Percentiles rank a stretch among this genome's conserved stretches.
Evolutionary conservation across 2,113 vertebrate genomes (phyloP).

Genomic region (Cricetomys ansorgei): DNA sequence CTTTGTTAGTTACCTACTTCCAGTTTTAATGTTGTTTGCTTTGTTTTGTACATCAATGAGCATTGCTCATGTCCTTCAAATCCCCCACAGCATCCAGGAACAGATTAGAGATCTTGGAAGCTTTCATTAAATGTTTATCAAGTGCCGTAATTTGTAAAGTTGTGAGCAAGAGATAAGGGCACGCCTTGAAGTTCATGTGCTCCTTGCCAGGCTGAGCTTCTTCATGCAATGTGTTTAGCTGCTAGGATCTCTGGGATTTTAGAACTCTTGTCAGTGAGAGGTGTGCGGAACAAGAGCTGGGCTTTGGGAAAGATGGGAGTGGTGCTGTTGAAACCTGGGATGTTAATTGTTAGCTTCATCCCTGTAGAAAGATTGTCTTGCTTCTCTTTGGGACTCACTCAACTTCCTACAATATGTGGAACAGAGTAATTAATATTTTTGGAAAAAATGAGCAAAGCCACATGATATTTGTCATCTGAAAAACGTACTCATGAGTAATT

Average conservation of each 20-base stretch:
- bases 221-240: constrained; percentile 22
- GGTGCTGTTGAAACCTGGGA: not conserved
- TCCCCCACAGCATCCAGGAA: not conserved
- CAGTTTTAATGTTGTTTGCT: not conserved
- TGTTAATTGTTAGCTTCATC: not conserved
- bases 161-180: constrained; percentile 18
- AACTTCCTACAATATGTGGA: not conserved
- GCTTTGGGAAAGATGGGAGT: not conserved
- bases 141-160: constrained; percentile 23
- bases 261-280: not conserved
- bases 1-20: not conserved
- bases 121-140: constrained; percentile 56
- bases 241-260: constrained; percentile 10
- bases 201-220: not conserved
- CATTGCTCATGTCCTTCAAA: not conserved
- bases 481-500: not conserved
- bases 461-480: not conserved
- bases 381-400: not conserved
- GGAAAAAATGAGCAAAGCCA: not conserved
- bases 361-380: not conserved
- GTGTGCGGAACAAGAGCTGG: not conserved
- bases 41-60: not conserved
- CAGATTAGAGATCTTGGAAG: not conserved
- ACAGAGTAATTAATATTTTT: not conserved
- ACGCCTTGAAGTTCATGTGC: constrained; percentile 53